These are phyloP conservation scores for Sanderia malayensis DNA, from an alignment of 30 jellyfish, hydroid and myxozoan genomes.

Conservation along the genomic window DNA sequence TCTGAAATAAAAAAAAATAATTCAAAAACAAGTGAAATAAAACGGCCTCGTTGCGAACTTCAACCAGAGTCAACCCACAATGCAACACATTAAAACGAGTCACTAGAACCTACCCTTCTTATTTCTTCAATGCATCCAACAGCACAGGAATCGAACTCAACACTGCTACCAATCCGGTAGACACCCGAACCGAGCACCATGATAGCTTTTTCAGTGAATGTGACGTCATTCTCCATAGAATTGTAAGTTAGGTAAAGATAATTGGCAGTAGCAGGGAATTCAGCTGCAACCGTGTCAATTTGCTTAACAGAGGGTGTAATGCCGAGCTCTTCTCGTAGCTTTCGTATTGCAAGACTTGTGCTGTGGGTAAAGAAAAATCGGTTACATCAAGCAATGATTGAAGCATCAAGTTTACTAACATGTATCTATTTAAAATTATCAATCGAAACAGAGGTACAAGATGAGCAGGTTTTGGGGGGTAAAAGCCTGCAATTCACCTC, in stretches of 20 bases:
- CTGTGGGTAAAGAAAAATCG: constrained; percentile 25
- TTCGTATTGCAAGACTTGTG: constrained; percentile 84
- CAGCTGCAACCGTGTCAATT: constrained; percentile 99
- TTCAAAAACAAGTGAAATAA: no score
- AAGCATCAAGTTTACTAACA: neutral
- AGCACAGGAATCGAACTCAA: constrained; percentile 98
- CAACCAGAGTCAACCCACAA: no score
- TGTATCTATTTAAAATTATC: neutral
- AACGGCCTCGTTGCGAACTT: no score
- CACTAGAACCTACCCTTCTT: constrained; percentile 16
- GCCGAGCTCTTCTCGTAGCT: constrained; percentile 60
- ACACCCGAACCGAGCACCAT: constrained; percentile 99
- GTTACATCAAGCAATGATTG: neutral
- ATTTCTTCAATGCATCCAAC: constrained; percentile 95
- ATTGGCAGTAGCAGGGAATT: constrained; percentile 96
- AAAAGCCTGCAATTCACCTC: no score
- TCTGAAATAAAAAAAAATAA: constrained; percentile 34
- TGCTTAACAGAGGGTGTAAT: constrained; percentile 83
- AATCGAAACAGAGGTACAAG: neutral
- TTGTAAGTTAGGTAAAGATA: constrained; percentile 90
- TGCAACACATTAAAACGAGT: no score
- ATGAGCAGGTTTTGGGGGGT: neutral
- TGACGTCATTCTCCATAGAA: constrained; percentile 75
- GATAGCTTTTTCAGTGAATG: constrained; percentile 61
- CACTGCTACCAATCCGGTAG: constrained; percentile 98